Conservation (phyloP, 2,113 vertebrate genomes). For the Ia io region DNA sequence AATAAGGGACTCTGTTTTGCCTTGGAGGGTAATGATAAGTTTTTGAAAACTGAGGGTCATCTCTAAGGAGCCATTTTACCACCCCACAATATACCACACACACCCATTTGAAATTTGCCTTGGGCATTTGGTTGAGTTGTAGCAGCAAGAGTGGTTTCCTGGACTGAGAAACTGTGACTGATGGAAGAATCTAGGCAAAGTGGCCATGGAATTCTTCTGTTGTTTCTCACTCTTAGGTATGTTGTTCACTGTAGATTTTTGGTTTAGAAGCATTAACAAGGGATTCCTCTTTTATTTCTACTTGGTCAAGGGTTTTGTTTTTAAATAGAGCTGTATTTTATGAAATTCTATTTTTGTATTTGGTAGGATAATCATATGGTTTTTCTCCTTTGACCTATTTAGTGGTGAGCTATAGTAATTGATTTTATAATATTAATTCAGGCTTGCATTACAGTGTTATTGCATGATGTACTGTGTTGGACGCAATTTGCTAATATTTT, state of each 20-base stretch:
- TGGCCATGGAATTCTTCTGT: background rate
- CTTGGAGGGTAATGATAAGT: background rate
- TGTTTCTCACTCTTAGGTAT: background rate
- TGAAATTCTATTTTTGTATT: background rate
- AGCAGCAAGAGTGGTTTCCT: background rate
- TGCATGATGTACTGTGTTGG: background rate
- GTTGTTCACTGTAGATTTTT: background rate
- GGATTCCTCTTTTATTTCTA: background rate
- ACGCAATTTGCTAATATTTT: background rate
- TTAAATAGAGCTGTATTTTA: background rate
- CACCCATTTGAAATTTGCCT: background rate
- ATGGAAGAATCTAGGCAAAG: background rate
- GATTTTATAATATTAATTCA: conserved; percentile 31
- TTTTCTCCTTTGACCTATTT: background rate
- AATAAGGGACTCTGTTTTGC: background rate
- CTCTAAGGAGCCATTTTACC: background rate
- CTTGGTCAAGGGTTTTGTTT: background rate
- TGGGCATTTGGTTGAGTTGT: background rate
- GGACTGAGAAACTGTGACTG: background rate
- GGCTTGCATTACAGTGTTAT: background rate
- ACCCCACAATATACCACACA: background rate
- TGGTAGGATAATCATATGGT: background rate
- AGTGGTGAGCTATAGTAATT: background rate
- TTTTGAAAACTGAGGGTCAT: background rate
- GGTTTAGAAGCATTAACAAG: background rate